These are phyloP conservation scores for Gerris lacustris DNA, from an alignment of 2,888 invertebrate genomes.

Conservation along the genomic window DNA sequence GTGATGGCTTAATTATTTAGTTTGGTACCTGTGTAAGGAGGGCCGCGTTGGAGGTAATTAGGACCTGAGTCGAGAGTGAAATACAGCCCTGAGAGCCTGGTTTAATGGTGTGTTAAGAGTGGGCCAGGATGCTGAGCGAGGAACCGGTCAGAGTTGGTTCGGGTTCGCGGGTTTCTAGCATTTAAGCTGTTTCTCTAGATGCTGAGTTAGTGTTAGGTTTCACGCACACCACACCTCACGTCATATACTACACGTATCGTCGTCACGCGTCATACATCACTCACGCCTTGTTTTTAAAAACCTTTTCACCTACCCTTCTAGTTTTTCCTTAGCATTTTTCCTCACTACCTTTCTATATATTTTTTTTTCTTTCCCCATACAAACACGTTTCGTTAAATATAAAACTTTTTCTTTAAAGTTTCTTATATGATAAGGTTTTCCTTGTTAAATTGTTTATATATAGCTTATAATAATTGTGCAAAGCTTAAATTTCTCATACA, in stretches of 20 bases:
- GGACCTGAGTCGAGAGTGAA: background rate
- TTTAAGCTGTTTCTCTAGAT: background rate
- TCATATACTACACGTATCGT: background rate
- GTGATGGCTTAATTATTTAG: slow-evolving; percentile 5
- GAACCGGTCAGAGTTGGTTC: too few species aligned
- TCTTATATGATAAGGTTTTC: too few species aligned
- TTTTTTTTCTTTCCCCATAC: too few species aligned
- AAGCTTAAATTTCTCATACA: too few species aligned
- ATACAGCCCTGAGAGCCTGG: background rate
- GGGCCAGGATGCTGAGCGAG: background rate
- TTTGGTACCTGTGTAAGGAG: background rate
- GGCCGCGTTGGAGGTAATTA: background rate
- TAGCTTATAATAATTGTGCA: too few species aligned
- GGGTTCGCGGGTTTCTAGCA: too few species aligned
- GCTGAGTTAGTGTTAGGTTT: background rate
- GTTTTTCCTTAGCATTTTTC: too few species aligned
- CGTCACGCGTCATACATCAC: slow-evolving; percentile 1
- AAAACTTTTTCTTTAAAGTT: too few species aligned
- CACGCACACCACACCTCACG: background rate
- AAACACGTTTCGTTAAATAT: too few species aligned
- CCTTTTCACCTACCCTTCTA: too few species aligned
- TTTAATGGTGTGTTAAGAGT: background rate
- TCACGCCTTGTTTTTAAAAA: background rate
- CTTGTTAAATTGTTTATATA: too few species aligned
- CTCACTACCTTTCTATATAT: too few species aligned